Evolutionary conservation across 1,140 invertebrate genomes (phyloP).

Genomic region (Samia ricini): DNA sequence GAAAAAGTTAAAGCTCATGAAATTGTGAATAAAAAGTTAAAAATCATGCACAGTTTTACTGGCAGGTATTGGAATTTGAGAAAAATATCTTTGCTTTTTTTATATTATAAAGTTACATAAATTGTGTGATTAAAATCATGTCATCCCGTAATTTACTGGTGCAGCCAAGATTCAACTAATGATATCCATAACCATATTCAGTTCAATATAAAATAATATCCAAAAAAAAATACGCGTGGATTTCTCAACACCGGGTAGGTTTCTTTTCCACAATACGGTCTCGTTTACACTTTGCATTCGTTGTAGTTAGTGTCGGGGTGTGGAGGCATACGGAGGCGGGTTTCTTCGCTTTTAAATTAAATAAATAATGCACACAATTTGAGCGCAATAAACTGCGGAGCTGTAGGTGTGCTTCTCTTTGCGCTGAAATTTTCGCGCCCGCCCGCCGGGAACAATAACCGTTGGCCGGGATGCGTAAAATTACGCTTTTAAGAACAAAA

Average conservation of each 20-base stretch:
- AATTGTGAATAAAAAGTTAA: too few species aligned
- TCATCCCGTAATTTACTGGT: too few species aligned
- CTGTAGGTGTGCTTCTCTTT: conserved; percentile 56
- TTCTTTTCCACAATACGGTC: neutral
- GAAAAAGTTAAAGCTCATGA: too few species aligned
- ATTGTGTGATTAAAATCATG: too few species aligned
- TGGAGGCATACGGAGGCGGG: conserved; percentile 59
- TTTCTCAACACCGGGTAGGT: neutral
- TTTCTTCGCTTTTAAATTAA: conserved; percentile 76
- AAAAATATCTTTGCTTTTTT: too few species aligned
- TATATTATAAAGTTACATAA: too few species aligned
- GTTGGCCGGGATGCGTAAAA: conserved; percentile 40
- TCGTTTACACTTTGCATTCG: conserved; percentile 53
- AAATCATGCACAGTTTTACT: too few species aligned
- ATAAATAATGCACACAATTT: conserved; percentile 76
- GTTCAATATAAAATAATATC: too few species aligned
- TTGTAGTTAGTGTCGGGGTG: conserved; percentile 54
- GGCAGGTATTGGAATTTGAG: too few species aligned
- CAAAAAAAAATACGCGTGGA: too few species aligned
- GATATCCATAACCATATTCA: too few species aligned
- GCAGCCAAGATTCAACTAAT: too few species aligned
- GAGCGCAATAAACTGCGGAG: conserved; percentile 69
- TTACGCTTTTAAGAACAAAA: conserved; percentile 16
- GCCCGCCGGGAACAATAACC: conserved; percentile 64
- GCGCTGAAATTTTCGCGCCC: conserved; percentile 56